Base-by-base conservation (phyloP, 2,888 invertebrate genomes). In the Tipula helvola region DNA sequence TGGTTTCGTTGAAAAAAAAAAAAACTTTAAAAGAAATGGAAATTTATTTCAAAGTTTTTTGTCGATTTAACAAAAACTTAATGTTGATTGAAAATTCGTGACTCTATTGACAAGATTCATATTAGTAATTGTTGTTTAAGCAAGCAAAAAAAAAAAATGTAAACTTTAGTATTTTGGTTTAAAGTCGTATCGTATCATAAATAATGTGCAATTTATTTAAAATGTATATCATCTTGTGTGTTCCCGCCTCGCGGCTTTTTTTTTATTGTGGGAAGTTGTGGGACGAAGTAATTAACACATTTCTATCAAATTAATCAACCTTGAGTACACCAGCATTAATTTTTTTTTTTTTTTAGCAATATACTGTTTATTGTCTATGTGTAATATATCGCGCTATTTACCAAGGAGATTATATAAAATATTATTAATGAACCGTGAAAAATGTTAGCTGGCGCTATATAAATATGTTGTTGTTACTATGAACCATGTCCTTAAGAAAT, bases 31-130 rank as follows among this genome's bases (percentile, higher is more conserved):
- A 71, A 18, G 71, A 71, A 71, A 71, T 71, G 71, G 71, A 71
- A 71, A 71, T 71, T 71, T 71, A 71, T 28, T 71, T 71, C 71
- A 71, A 71, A 71, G 28, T 28, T 71, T 71, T 52, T 71, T 28
- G 71, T 71, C 52, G 52, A 52, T 16, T 52, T 52, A 52, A 52
- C 52, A 71, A 71, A 71, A 71, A 71, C 13, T 71, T 28, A 71
- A 71, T 71, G 71, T 71, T 71, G 71, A 71, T 71, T 71, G 71
- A 71, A 71, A 71, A 71, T 71, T 71, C 71, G 71, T 71, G 71
- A 71, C 71, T 71, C 71, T 71, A 71, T 71, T 71, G 71, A 71
- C 71, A 71, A 71, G 71, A 71, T 28, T 71, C 28, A 71, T 71
- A 71, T 71, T 52, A 44, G 44, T 44, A 44, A 44, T 44, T 44